A percentile compares a stretch with the other conserved stretches of the same genome.
phyloP scores from a whole-genome alignment of 1,140 invertebrate species.

The Brachionus rotundiformis region DNA sequence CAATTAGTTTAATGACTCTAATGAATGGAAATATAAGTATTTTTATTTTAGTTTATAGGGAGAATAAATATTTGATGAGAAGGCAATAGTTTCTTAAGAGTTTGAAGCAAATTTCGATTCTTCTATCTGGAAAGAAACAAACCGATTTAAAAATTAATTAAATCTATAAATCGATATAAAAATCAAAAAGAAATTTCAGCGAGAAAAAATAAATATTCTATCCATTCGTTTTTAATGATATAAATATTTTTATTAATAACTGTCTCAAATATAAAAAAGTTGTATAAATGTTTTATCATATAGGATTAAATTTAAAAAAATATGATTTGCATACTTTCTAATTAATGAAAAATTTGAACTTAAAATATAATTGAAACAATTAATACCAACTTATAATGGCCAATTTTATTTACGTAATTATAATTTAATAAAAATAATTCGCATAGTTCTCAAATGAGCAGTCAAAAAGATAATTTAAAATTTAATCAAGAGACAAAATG shows the following conservation, averaged over 20 bases:
- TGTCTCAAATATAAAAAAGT: neutral
- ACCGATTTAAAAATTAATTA: no score
- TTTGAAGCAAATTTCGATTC: no score
- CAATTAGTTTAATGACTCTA: neutral
- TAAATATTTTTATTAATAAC: no score
- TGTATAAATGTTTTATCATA: neutral
- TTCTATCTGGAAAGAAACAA: no score
- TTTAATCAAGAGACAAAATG: neutral
- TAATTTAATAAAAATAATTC: neutral
- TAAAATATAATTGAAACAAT: no score
- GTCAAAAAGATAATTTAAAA: neutral
- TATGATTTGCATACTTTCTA: neutral
- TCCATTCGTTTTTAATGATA: no score
- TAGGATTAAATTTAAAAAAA: neutral
- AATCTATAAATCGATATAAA: no score
- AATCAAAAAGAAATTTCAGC: no score
- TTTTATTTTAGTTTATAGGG: neutral
- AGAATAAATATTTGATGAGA: neutral
- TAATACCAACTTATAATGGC: no score
- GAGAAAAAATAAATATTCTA: no score
- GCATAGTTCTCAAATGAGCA: neutral
- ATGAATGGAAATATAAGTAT: neutral
- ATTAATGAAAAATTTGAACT: constrained; percentile 23
- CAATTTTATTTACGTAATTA: neutral
- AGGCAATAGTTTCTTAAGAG: neutral